Evolutionary conservation across 2,113 vertebrate species (phyloP), one percentile per base, ranked within the genome.

Genomic region (Austrofundulus limnaeus): DNA sequence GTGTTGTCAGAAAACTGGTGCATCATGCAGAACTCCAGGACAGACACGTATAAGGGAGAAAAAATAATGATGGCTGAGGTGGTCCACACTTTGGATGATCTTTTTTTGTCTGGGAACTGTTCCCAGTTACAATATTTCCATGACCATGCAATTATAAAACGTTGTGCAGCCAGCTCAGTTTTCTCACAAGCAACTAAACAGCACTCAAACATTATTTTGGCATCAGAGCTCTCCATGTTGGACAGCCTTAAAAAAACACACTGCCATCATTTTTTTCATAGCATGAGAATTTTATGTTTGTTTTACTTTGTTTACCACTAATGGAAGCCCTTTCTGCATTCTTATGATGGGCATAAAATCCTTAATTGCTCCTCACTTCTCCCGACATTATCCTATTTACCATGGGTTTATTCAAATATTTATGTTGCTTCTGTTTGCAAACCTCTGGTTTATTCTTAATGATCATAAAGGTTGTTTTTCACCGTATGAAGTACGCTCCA

Each of bases 31-130:
- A 31, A 70, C 47, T 78, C 42, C 47, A 14, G 55, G 59, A 71
- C 28, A 70, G 45, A 66, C 14, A 39, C 72, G 64, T 72, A 72
- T 66, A 64, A 77, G 47, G 41, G 53, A 45, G 10, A 39, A 31
- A 82, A 74, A 77, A 46, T 84, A 80, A 84, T 64, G 73, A 77
- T 70, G 58, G 21, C 66, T 23, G 56, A 55, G 70, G 23, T 52
- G 61, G 50, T 59, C 49, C 66, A 60, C 66, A 73, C 49, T 15
- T 61, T 45, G 28, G 21, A 70, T 46, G 43, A 24, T 72, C 66
- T 70, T 70, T 20, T 72, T 72, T 62, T 62, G 7, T 23, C 24
- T 16, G 49, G 38, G 20, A 42, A 52, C 23, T 23, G 39, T 24
- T 61, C 52, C 6, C 47, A 25, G n/a, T 65, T 50, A 34, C 24